phyloP scores from a whole-genome alignment of 35 echinoderm and acorn worm species.

The Strongylocentrotus purpuratus region DNA sequence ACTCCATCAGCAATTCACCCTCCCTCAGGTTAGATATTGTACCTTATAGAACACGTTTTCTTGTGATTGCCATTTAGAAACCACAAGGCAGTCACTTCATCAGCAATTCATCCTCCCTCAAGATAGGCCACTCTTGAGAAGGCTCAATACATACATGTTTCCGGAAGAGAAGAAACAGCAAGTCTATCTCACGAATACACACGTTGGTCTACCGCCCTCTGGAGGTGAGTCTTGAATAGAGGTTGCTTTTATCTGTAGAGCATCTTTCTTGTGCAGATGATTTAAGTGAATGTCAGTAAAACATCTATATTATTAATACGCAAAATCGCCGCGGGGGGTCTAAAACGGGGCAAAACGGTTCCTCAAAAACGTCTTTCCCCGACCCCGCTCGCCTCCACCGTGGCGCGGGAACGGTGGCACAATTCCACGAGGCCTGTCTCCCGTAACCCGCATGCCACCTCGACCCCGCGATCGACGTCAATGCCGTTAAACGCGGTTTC shows the following conservation, averaged over 20 bases:
- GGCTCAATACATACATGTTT: constrained; percentile 69
- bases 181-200: constrained; percentile 85
- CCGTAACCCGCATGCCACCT: too few species aligned
- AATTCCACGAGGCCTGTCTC: too few species aligned
- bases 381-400: too few species aligned
- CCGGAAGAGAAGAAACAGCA: constrained; percentile 62
- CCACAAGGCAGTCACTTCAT: constrained; percentile 65
- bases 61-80: constrained; percentile 52
- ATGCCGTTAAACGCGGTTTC: too few species aligned
- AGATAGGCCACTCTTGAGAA: constrained; percentile 86
- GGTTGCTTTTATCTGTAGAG: not conserved
- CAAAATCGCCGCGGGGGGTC: too few species aligned
- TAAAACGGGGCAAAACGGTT: too few species aligned
- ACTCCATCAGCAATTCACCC: constrained; percentile 66
- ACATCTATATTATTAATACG: too few species aligned
- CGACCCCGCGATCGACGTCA: too few species aligned
- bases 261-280: too few species aligned
- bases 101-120: constrained; percentile 63
- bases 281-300: too few species aligned
- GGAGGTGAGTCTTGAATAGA: constrained; percentile 53
- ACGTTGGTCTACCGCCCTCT: constrained; percentile 75
- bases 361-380: too few species aligned
- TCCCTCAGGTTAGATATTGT: constrained; percentile 50
- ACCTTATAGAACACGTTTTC: not conserved
- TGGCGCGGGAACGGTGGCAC: too few species aligned